phyloP scores from a whole-genome alignment of 2,797 vertebrate genomes.

The Cirrhinus molitorella region DNA sequence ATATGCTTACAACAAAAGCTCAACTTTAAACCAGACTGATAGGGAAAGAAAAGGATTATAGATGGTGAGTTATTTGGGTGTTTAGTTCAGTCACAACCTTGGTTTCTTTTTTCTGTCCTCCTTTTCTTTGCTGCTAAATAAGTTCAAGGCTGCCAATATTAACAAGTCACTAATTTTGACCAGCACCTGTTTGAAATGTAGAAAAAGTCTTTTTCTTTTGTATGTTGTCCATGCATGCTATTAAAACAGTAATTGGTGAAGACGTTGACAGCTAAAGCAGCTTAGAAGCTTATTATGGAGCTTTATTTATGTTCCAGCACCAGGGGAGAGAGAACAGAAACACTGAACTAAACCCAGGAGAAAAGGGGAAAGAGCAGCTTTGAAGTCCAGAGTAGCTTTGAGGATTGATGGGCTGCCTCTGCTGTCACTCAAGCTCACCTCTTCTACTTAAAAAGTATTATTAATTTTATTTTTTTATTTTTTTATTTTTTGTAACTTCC shows the following conservation, averaged over 20 bases:
- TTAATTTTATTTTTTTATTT: not conserved
- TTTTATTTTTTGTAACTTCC: not conserved
- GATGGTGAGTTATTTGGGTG: constrained; percentile 34
- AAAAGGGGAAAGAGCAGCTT: constrained; percentile 77
- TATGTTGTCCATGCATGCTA: constrained; percentile 70
- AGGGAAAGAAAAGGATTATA: constrained; percentile 18
- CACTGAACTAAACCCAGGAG: constrained; percentile 76
- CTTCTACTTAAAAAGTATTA: constrained; percentile 25
- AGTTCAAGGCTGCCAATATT: constrained; percentile 59
- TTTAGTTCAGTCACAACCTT: constrained; percentile 35
- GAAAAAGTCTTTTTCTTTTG: constrained; percentile 56
- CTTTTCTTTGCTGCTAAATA: constrained; percentile 19
- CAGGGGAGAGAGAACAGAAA: constrained; percentile 81
- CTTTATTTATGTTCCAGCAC: constrained; percentile 85
- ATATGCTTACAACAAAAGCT: constrained; percentile 42
- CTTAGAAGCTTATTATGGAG: constrained; percentile 81
- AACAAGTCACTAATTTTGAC: constrained; percentile 60
- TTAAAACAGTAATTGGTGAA: constrained; percentile 84
- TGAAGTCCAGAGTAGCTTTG: constrained; percentile 78
- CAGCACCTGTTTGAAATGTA: constrained; percentile 39
- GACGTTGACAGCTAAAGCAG: constrained; percentile 86
- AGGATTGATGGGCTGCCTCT: constrained; percentile 80
- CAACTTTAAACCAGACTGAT: constrained; percentile 42
- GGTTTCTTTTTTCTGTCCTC: constrained; percentile 5
- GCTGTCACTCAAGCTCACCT: constrained; percentile 79